A percentile compares a stretch with the other conserved stretches of the same genome.
Conservation (phyloP, 1,140 invertebrate genomes). For the Philotrypesis tridentata region DNA sequence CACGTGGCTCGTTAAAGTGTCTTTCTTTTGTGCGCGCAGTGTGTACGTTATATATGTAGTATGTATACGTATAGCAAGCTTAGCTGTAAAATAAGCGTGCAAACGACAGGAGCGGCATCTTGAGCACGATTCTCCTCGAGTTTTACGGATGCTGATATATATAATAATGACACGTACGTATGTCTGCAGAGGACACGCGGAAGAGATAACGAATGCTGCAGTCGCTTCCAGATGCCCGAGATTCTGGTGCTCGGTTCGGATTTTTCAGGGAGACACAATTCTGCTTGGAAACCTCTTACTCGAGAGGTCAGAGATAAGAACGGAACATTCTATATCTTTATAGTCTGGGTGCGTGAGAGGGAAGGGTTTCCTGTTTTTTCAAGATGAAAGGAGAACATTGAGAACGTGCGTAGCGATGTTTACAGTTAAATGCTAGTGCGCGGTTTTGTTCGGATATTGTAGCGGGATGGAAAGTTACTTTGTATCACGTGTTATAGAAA, state of each 20-base stretch:
- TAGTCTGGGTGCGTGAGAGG: not conserved
- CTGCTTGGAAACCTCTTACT: too few relatives aligned
- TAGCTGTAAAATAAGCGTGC: not conserved
- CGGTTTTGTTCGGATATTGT: not conserved
- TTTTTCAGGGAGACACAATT: not conserved
- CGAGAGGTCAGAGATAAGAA: not conserved
- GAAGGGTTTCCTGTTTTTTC: not conserved
- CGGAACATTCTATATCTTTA: not conserved
- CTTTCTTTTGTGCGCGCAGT: conserved; percentile 22
- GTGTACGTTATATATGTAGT: too few relatives aligned
- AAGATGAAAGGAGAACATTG: not conserved
- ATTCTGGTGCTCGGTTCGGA: not conserved
- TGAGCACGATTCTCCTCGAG: not conserved
- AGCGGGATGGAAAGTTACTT: not conserved
- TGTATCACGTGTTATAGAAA: too few relatives aligned
- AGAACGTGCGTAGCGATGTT: not conserved
- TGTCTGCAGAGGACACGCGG: too few relatives aligned
- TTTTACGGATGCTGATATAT: not conserved
- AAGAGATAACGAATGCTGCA: not conserved
- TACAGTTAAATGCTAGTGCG: too few relatives aligned
- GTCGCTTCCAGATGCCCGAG: not conserved
- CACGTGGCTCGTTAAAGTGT: conserved; percentile 45
- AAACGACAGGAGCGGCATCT: not conserved
- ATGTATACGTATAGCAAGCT: not conserved
- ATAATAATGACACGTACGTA: conserved; percentile 7